Conservation (phyloP, 2,113 vertebrate species). For the Mastomys natalensis region DNA sequence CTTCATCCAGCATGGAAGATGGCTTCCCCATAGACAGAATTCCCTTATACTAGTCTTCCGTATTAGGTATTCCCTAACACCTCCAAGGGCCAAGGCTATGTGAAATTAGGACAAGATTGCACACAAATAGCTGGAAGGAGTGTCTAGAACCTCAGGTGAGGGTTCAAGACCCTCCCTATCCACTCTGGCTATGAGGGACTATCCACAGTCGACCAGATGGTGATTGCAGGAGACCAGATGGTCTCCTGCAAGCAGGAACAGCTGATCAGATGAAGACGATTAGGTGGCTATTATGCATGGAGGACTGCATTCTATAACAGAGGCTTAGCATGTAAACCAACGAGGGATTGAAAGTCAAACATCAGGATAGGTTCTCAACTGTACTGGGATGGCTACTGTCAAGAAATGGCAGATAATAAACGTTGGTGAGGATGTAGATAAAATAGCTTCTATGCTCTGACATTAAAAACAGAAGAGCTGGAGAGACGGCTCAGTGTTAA, state of each 20-base stretch:
- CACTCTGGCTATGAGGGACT: background rate
- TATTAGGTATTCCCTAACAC: background rate
- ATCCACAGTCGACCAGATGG: background rate
- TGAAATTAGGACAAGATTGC: background rate
- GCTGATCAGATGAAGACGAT: background rate
- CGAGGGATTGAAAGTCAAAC: background rate
- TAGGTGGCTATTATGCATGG: background rate
- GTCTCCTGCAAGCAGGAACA: background rate
- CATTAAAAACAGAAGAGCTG: background rate
- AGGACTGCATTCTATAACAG: background rate
- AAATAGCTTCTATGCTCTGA: background rate
- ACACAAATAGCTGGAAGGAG: background rate
- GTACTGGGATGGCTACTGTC: background rate
- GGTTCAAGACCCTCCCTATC: no score
- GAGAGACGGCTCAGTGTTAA: background rate
- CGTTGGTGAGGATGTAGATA: background rate
- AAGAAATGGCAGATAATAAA: background rate
- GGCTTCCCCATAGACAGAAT: background rate
- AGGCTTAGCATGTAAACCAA: background rate
- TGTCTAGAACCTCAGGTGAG: background rate
- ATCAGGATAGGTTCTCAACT: background rate
- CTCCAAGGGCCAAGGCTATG: background rate
- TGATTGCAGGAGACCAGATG: background rate
- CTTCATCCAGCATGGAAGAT: background rate
- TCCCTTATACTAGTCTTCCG: background rate